These are phyloP conservation scores for Machimus atricapillus DNA, from an alignment of 2,888 invertebrate species.

Conservation along the genomic window DNA sequence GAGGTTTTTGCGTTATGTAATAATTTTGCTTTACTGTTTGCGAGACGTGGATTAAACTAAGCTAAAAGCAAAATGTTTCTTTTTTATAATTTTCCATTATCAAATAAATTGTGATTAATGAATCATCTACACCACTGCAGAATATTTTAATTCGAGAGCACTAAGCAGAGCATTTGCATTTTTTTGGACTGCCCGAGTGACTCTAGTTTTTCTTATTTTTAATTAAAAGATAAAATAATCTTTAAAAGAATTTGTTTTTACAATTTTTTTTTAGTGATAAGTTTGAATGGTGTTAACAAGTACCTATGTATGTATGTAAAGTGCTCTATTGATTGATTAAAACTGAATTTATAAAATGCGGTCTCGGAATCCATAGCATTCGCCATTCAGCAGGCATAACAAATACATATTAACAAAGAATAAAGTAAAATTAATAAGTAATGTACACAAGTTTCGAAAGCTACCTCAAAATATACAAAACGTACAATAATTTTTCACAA, in stretches of 20 bases:
- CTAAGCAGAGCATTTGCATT: neutral
- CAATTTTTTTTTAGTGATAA: neutral
- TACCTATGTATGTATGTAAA: neutral
- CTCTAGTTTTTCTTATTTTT: neutral
- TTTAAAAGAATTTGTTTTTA: neutral
- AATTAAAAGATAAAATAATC: neutral
- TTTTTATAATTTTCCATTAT: neutral
- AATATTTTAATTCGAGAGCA: neutral
- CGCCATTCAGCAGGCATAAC: neutral
- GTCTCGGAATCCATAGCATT: neutral
- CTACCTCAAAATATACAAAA: slow-evolving; percentile 5
- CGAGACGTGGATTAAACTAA: neutral
- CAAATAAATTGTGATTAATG: neutral
- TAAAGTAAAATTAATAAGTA: neutral
- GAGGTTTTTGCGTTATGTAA: no score
- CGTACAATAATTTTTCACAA: neutral
- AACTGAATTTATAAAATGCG: neutral
- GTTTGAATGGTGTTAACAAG: neutral
- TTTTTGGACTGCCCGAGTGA: neutral
- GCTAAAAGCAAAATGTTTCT: neutral
- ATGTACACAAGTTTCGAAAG: neutral
- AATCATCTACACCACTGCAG: neutral
- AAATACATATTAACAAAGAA: neutral
- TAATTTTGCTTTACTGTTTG: no score
- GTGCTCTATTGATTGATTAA: neutral